These are phyloP conservation scores for Nasonovia ribisnigri DNA, from an alignment of 2,888 invertebrate species.

Conservation along the genomic window DNA sequence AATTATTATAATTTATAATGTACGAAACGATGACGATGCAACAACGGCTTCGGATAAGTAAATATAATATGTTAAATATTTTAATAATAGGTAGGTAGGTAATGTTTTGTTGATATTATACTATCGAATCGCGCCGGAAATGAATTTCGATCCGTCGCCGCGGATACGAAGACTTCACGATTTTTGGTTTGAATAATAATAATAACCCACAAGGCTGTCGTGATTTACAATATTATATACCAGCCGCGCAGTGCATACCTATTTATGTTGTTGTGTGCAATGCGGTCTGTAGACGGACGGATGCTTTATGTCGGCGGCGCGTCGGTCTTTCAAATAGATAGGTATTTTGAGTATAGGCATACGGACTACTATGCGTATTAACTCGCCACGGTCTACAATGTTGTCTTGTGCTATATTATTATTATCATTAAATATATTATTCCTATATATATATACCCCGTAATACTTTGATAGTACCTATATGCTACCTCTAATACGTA, in stretches of 20 bases:
- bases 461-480: too few relatives aligned
- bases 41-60: background rate
- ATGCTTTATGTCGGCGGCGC: background rate
- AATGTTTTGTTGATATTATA: background rate
- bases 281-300: conserved; percentile 29
- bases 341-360: background rate
- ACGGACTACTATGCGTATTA: background rate
- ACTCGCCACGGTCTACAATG: background rate
- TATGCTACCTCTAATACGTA: background rate
- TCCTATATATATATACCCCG: background rate
- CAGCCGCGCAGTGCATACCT: background rate
- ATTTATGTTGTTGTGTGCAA: conserved; percentile 3
- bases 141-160: conserved; percentile 1
- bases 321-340: conserved; percentile 7
- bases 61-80: background rate
- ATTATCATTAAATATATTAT: background rate
- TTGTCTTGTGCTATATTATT: background rate
- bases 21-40: background rate
- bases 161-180: conserved; percentile 9
- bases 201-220: conserved; percentile 28
- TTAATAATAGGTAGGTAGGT: background rate
- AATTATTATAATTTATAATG: background rate
- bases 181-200: conserved; percentile 13
- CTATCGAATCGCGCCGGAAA: conserved; percentile 37
- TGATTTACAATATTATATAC: conserved; percentile 33